These are phyloP conservation scores for Cichladusa arquata DNA, from an alignment of 2,113 vertebrate genomes.

Conservation along the genomic window DNA sequence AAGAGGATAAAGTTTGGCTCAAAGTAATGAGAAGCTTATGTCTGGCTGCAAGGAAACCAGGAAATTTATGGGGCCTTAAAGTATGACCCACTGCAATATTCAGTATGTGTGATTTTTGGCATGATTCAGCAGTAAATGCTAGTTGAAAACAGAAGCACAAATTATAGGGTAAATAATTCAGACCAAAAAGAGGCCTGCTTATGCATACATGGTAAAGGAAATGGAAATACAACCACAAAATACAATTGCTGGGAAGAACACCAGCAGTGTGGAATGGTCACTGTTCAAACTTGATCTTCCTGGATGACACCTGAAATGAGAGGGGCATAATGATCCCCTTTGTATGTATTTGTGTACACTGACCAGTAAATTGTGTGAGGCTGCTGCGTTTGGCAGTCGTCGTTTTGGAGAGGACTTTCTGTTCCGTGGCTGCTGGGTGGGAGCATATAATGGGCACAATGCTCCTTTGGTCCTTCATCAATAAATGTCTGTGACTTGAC, in stretches of 20 bases:
- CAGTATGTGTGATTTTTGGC: conserved; percentile 52
- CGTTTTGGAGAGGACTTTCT: neutral
- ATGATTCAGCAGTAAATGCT: conserved; percentile 39
- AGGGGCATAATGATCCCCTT: neutral
- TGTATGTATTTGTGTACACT: neutral
- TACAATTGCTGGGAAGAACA: conserved; percentile 9
- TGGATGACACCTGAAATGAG: neutral
- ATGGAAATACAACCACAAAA: neutral
- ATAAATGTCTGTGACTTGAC: neutral
- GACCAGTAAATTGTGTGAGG: neutral
- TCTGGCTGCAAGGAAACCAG: conserved; percentile 20
- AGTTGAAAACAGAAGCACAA: conserved; percentile 47
- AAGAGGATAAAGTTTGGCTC: neutral
- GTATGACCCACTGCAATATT: conserved; percentile 10
- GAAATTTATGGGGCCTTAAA: conserved; percentile 33
- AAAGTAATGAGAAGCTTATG: conserved; percentile 22
- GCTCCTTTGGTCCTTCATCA: neutral
- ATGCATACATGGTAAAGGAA: neutral
- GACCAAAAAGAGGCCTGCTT: neutral
- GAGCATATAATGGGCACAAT: neutral
- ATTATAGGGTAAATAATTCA: conserved; percentile 46
- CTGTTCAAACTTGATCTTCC: neutral
- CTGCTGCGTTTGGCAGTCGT: neutral
- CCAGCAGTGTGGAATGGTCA: neutral
- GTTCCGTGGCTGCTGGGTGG: neutral